Conservation (phyloP, 2,113 vertebrate genomes). For the Elaphurus davidianus region DNA sequence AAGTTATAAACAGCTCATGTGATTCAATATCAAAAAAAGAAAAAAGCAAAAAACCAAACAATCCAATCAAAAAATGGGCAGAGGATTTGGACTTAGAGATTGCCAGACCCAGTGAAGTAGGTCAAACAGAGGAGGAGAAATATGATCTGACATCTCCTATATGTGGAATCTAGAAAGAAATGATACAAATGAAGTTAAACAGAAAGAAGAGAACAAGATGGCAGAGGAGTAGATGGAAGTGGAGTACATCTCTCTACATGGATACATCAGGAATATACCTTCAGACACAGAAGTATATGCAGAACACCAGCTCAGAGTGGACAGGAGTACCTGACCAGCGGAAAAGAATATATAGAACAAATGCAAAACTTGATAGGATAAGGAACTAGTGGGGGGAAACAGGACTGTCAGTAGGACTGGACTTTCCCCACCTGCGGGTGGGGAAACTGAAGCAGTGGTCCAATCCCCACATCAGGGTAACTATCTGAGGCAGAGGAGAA, state of each 20-base stretch:
- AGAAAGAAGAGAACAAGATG: not conserved
- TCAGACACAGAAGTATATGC: not conserved
- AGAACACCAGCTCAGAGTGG: not conserved
- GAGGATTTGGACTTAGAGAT: not conserved
- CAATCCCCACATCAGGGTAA: not conserved
- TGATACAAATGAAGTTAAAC: not conserved
- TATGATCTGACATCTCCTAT: not conserved
- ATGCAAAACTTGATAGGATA: not conserved
- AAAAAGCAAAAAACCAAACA: not conserved
- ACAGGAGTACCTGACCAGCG: not conserved
- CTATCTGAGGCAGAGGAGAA: not conserved
- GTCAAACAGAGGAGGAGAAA: not conserved
- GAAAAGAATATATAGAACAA: not conserved
- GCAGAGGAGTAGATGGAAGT: not conserved
- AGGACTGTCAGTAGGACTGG: not conserved
- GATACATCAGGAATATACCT: not conserved
- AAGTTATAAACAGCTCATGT: not conserved
- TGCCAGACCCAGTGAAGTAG: not conserved
- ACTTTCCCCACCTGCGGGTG: accelerated
- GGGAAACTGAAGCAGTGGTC: not conserved
- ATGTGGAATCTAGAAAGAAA: not conserved
- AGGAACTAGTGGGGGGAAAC: not conserved
- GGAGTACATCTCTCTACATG: not conserved
- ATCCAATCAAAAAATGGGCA: not conserved
- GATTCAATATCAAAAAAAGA: not conserved